Conservation (phyloP, 2,797 vertebrate genomes). For the Acanthopagrus latus region DNA sequence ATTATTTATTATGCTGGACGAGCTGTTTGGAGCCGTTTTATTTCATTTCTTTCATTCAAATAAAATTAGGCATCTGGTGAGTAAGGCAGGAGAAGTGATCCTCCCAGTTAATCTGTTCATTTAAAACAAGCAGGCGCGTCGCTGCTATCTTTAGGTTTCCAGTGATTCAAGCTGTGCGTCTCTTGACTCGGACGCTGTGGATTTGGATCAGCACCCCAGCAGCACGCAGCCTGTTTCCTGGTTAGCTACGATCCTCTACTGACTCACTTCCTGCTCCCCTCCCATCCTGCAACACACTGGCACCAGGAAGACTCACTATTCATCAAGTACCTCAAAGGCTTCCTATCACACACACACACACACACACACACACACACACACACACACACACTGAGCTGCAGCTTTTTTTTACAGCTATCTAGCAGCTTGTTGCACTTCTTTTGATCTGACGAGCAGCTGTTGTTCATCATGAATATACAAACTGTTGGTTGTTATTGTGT, state of each 20-base stretch:
- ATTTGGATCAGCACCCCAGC: constrained; percentile 40
- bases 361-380: constrained; percentile 17
- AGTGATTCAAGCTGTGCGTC: neutral
- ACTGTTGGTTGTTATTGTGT: neutral
- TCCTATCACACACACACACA: constrained; percentile 47
- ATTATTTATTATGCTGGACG: too few species aligned
- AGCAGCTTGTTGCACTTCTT: neutral
- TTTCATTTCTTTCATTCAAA: too few species aligned
- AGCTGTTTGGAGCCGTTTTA: too few species aligned
- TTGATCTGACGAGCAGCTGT: constrained; percentile 1
- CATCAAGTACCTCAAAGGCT: constrained; percentile 70
- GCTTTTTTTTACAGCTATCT: neutral
- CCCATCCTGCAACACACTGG: constrained; percentile 71
- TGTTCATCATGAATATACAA: neutral
- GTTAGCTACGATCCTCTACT: constrained; percentile 40
- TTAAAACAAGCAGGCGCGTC: too few species aligned
- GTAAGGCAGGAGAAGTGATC: too few species aligned
- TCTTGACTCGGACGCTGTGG: constrained; percentile 7
- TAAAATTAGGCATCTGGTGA: too few species aligned
- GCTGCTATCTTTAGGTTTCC: constrained; percentile 26
- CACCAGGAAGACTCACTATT: constrained; percentile 71
- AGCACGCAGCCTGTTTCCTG: constrained; percentile 56
- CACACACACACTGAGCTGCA: constrained; percentile 25
- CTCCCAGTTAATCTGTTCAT: too few species aligned
- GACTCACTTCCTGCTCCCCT: constrained; percentile 75